Evolutionary conservation across 1,140 invertebrate species (phyloP), one percentile per base, ranked within the genome.

Genomic region (Diplogasteroides magnus): DNA sequence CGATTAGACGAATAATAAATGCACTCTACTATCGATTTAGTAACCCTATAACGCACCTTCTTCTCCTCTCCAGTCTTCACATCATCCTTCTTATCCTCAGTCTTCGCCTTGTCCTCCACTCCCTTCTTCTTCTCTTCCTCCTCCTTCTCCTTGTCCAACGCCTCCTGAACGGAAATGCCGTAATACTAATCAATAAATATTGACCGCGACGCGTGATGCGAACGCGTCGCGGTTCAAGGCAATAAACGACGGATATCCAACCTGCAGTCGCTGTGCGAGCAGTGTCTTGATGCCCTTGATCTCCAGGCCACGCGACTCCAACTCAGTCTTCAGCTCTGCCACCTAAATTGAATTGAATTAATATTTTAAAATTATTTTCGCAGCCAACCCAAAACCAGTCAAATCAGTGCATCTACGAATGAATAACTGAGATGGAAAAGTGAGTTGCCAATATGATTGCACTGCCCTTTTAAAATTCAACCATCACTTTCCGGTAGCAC

Each of bases 211-310:
- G n/a, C n/a, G n/a, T n/a, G n/a, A n/a, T n/a, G n/a, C n/a, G n/a
- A n/a, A n/a, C n/a, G n/a, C n/a, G n/a, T n/a, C n/a, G n/a, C n/a
- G n/a, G n/a, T n/a, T n/a, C n/a, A n/a, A n/a, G n/a, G n/a, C n/a
- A n/a, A n/a, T n/a, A n/a, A n/a, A n/a, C n/a, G n/a, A n/a, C n/a
- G n/a, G n/a, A n/a, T n/a, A n/a, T n/a, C n/a, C n/a, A 48, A 48
- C 37, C 37, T 48, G 37, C 25, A 72, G 65, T 28, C 70, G n/a
- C 55, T 64, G 63, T 1, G 55, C 64, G 23, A 72, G 63, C 2
- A 72, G 70, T n/a, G 70, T 72, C 66, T 72, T 72, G 26, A 72
- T 72, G 19, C 70, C 70, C 56, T 65, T 72, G 0, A 64, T 72
- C 59, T 72, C 70, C 29, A 72, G 61, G 11, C 70, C 70, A 58